Evolutionary conservation across 2,113 vertebrate species (phyloP), one percentile per base, ranked within the genome.

Genomic region (Cololabis saira): DNA sequence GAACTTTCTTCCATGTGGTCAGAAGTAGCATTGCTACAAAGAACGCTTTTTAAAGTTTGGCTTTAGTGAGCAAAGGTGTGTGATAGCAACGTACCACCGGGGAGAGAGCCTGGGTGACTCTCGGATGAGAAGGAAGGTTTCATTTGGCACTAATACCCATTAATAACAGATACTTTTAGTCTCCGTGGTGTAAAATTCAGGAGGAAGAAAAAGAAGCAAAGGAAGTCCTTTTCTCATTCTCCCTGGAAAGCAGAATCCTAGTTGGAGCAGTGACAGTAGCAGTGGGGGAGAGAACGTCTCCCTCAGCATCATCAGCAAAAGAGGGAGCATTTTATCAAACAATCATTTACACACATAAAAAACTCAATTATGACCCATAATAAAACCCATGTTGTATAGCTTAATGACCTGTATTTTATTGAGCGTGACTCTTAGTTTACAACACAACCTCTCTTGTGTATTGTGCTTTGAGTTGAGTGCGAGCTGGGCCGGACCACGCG

Each of bases 401-500:
- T 68, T 69, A 2, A 56, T 71, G 60, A 72, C 71, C 40, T 52
- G 67, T 55, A 33, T 72, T 57, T 76, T 63, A n/a, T 45, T 44
- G 41, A 70, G 24, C 21, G 9, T 78, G 61, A 43, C 62, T 74
- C 22, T 53, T 16, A 45, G 45, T 41, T 70, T 49, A 43, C 15
- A 50, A 19, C 42, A 45, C 16, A 42, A 54, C n/a, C 22, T 17
- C 67, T 64, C 68, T 22, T 69, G 74, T 52, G 21, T 70, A 42
- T 87, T 92, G 91, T 91, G 91, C 91, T 90, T 82, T 71, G 30
- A 57, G 42, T 41, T 54, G 49, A 48, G 47, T 16, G 37, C 69
- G 33, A 83, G 68, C 65, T 66, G 76, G 15, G 47, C 18, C 60
- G 70, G 66, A 78, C 24, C 17, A 60, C 21, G 14, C 44, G 15